Percentiles rank a stretch among this genome's conserved stretches.
Conservation (phyloP, 1,140 invertebrate species). For the Drosophila sp. region DNA sequence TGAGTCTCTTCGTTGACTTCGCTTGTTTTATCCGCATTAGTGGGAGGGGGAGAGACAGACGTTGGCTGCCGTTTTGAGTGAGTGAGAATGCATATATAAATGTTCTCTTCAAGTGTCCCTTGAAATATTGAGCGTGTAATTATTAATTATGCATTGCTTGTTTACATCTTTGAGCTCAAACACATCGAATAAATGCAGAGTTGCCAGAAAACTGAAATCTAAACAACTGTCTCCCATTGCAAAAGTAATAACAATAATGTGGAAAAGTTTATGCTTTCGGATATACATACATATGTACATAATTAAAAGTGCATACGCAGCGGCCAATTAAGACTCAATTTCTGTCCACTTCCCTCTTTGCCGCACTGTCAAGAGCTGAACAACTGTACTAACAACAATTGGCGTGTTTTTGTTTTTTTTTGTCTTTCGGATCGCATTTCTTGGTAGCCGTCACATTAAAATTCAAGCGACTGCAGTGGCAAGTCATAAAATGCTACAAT, state of each 20-base stretch:
- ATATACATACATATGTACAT: no score
- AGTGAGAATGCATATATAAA: neutral
- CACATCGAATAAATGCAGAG: neutral
- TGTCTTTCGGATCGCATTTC: conserved; percentile 43
- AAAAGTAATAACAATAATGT: neutral
- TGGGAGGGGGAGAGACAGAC: no score
- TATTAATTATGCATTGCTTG: conserved; percentile 30
- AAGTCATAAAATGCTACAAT: conserved; percentile 71
- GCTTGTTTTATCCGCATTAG: conserved; percentile 5
- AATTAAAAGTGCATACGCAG: conserved; percentile 42
- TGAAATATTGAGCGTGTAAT: neutral
- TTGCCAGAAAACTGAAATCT: neutral
- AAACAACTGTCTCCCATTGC: conserved; percentile 14
- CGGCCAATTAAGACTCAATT: conserved; percentile 28
- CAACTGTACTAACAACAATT: conserved; percentile 57
- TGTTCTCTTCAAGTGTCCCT: conserved; percentile 5
- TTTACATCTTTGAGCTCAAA: conserved; percentile 13
- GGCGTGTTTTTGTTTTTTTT: conserved; percentile 20
- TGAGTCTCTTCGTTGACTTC: conserved; percentile 3
- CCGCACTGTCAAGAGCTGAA: conserved; percentile 18
- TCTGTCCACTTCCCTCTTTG: neutral
- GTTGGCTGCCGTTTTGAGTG: conserved; percentile 12
- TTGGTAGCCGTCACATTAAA: conserved; percentile 70
- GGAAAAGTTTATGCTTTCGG: neutral
- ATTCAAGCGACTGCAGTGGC: conserved; percentile 76